Evolutionary conservation across 1,140 invertebrate genomes (phyloP).

Genomic region (Euwallacea similis): DNA sequence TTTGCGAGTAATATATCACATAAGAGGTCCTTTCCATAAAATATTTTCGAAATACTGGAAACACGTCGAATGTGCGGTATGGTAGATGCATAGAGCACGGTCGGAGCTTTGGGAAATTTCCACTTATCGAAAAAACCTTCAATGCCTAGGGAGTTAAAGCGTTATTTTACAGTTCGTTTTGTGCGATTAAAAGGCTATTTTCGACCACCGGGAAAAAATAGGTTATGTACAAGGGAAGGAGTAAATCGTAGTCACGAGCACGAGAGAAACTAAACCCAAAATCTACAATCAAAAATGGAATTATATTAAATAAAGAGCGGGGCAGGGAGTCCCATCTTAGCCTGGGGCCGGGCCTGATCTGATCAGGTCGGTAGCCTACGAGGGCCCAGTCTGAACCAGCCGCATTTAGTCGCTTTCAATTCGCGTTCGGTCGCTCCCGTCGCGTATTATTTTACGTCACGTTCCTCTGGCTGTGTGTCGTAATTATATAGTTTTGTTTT

Average conservation of each 20-base stretch:
- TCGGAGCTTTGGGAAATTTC: too few relatives aligned
- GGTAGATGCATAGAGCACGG: too few relatives aligned
- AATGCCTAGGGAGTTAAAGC: too few relatives aligned
- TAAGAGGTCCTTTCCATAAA: too few relatives aligned
- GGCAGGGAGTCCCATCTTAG: constrained; percentile 21
- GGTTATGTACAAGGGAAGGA: background rate
- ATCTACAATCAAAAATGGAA: constrained; percentile 1
- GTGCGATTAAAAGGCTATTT: too few relatives aligned
- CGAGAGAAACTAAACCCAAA: background rate
- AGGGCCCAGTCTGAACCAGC: constrained; percentile 28
- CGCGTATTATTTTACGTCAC: constrained; percentile 15
- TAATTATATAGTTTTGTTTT: constrained; percentile 33
- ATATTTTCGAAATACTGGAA: too few relatives aligned
- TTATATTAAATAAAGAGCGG: background rate
- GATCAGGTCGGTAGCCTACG: constrained; percentile 32
- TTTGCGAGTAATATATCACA: too few relatives aligned
- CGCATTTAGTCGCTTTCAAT: constrained; percentile 37
- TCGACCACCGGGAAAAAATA: too few relatives aligned
- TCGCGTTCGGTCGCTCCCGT: constrained; percentile 18
- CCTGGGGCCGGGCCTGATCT: constrained; percentile 31
- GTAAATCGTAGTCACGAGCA: background rate
- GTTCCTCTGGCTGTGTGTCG: constrained; percentile 18
- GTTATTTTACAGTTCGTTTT: too few relatives aligned
- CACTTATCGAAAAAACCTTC: too few relatives aligned
- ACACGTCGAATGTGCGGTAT: too few relatives aligned